Percentiles rank a stretch among this genome's conserved stretches.
Conservation (phyloP, 2,113 vertebrate genomes). For the Festucalex cinctus region DNA sequence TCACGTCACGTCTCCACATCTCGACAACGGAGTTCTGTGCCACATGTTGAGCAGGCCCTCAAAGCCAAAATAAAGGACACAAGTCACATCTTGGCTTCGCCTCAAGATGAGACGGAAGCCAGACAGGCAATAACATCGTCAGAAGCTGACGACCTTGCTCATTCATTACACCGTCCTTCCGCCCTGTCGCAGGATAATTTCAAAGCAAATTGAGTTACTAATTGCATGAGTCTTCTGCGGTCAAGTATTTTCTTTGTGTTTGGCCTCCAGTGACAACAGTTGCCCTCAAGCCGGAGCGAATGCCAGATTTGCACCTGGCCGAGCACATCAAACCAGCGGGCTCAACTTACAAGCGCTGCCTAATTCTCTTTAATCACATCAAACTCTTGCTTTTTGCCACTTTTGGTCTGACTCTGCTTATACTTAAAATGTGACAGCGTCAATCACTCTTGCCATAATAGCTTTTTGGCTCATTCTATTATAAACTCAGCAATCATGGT, state of each 20-base stretch:
- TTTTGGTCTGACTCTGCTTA: neutral
- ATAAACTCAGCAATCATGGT: neutral
- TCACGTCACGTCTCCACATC: too few relatives aligned
- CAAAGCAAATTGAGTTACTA: constrained; percentile 40
- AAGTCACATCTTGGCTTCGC: neutral
- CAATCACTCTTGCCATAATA: neutral
- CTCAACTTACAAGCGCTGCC: constrained; percentile 43
- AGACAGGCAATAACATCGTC: neutral
- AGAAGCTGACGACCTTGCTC: constrained; percentile 15
- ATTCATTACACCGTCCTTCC: constrained; percentile 16
- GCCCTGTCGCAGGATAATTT: constrained; percentile 29
- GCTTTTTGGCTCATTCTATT: neutral
- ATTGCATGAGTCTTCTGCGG: constrained; percentile 24
- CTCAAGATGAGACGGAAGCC: constrained; percentile 17
- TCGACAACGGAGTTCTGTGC: neutral
- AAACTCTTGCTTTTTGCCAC: constrained; percentile 16
- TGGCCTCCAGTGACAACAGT: constrained; percentile 9
- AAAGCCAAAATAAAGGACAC: neutral
- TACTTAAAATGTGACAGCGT: neutral
- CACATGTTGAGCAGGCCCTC: neutral
- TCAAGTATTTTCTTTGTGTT: constrained; percentile 23
- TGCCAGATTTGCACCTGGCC: constrained; percentile 45
- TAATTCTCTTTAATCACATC: constrained; percentile 61
- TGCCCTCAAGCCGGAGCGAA: too few relatives aligned
- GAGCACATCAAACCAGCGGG: constrained; percentile 32